Percentiles rank a stretch among this genome's conserved stretches.
phyloP scores from a whole-genome alignment of 2,797 vertebrate species.

The Phrynocephalus vlangalii region DNA sequence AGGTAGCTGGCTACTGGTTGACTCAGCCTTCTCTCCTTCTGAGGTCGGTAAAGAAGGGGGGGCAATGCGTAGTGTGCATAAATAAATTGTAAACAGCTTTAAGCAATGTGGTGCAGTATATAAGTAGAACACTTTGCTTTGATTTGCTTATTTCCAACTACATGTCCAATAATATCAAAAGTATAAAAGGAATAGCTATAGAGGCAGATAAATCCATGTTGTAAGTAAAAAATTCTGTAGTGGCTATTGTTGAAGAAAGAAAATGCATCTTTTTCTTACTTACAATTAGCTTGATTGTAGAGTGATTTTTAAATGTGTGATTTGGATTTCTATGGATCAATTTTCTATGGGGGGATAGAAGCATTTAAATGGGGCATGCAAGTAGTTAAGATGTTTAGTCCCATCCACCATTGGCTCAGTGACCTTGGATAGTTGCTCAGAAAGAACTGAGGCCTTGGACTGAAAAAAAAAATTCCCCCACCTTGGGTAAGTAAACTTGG shows the following conservation, averaged over 20 bases:
- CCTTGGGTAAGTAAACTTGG: not conserved
- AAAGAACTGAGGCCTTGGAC: not conserved
- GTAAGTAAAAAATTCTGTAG: not conserved
- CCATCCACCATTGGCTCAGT: not conserved
- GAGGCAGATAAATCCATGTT: too few species aligned
- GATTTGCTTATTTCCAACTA: not conserved
- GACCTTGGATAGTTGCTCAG: not conserved
- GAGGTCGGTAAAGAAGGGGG: too few species aligned
- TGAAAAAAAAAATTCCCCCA: not conserved
- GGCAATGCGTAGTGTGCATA: too few species aligned
- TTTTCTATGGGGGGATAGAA: not conserved
- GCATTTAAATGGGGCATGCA: not conserved
- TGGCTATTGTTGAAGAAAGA: too few species aligned
- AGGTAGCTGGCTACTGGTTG: too few species aligned
- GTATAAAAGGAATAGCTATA: not conserved
- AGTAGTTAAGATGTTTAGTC: not conserved
- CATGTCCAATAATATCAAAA: not conserved
- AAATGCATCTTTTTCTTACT: not conserved
- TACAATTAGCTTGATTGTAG: not conserved
- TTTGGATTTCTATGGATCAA: not conserved
- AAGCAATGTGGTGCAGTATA: too few species aligned
- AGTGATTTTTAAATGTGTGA: not conserved
- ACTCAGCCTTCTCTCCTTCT: too few species aligned
- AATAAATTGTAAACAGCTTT: too few species aligned
- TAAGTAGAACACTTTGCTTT: too few species aligned